Evolutionary conservation across 2,797 vertebrate species (phyloP), one percentile per base, ranked within the genome.

Genomic region (Taeniopygia guttata): DNA sequence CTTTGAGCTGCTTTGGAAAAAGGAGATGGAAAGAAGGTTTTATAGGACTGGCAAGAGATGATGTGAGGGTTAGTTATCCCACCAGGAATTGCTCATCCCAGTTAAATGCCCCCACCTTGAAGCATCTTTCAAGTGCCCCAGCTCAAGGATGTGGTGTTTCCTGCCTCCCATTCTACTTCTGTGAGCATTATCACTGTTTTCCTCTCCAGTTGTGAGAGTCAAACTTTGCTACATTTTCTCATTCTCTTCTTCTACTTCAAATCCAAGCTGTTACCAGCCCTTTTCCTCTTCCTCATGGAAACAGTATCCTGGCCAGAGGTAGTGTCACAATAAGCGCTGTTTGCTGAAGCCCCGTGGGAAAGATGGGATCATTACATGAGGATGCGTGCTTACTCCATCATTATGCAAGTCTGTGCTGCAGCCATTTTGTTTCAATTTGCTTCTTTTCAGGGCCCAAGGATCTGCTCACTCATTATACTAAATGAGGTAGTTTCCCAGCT

Each of bases 401-500:
- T 96, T 94, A 96, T 92, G 93, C 93, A 95, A 89, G 95, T 91
- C 93, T 94, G 59, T 51, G 46, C 81, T 30, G 89, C 67, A 94
- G 89, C 96, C 92, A 96, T 96, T 96, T 96, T 96, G 90, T 95
- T 97, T 94, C 95, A 94, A 96, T 96, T 96, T 91, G 79, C 91
- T 95, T 82, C 93, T 96, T 94, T 95, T 95, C 85, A 94, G 94
- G 90, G 92, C 93, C 94, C 75, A 93, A 94, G 95, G 93, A 97
- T 96, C 90, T 96, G 87, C 93, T 97, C 92, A 54, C 93, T 97
- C 95, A 89, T 96, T 96, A 92, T 91, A 94, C 79, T 95, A 97
- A 97, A 96, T 94, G 94, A 94, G 83, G 95, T 95, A 78, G 90
- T 94, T 97, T 96, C 93, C 96, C 96, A 96, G 95, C 95, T 94